Base-by-base conservation (phyloP, 2,888 invertebrate genomes). In the Aleiodes alternator region DNA sequence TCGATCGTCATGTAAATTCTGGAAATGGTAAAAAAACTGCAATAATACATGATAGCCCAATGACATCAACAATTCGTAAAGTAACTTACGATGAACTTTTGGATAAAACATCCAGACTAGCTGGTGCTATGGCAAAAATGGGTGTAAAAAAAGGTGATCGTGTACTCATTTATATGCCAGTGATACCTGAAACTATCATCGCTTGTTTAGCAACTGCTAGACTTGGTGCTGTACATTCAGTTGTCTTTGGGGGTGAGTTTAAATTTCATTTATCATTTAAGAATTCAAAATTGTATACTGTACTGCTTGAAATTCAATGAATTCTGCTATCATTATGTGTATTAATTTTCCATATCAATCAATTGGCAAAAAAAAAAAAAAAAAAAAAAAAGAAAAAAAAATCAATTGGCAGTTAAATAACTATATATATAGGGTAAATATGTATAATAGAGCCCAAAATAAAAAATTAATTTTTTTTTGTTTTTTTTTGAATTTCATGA, bases 81-180 rank as follows among this genome's bases (percentile, higher is more conserved):
- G 94, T 97, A 69, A 96, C 96, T 0, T 98, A 97, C 88, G 91
- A 92, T 11, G 95, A 97, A 87, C 90, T 98, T 3, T 92, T 94
- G 79, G 93, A 97, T 76, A 93, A 95, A 92, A 96, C 96, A 84
- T 93, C 95, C 0, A 90, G 92, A 23, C 88, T 98, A 61, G 97
- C 97, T 0, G 96, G 96, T 1, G 95, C 95, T 51, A 90, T 98
- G 82, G 91, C 93, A 0, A 92, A 93, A 4, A 90, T 95, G 71
- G 97, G 97, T 0, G 96, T 98, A 1, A 90, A 90, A 16, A 93
- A 94, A 83, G 97, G 97, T 0, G 97, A 97, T 84, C 90, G 95
- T 0, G 96, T 98, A 0, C 91, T 98, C 1, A 96, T 98, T 84
- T 98, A 98, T 89, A 98, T 98, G 98, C 98, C 98, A 0, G 92